These are phyloP conservation scores for Taurulus bubalis DNA, from an alignment of 2,113 vertebrate species.

Conservation along the genomic window DNA sequence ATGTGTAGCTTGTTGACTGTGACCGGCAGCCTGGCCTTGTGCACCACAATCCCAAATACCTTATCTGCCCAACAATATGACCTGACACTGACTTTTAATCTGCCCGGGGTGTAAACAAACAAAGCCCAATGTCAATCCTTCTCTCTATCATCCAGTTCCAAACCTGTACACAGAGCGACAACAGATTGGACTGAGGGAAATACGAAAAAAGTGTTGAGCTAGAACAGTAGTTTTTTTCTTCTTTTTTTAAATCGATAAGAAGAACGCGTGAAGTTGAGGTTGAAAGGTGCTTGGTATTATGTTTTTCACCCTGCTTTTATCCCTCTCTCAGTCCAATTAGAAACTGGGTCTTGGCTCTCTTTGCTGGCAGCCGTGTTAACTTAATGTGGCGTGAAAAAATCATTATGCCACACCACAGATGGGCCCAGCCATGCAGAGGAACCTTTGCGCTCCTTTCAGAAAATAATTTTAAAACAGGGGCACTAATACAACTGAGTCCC, in stretches of 20 bases:
- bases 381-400: slow-evolving; percentile 89
- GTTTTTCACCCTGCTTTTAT: slow-evolving; percentile 44
- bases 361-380: slow-evolving; percentile 84
- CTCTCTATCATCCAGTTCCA: background rate
- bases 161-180: slow-evolving; percentile 5
- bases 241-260: background rate
- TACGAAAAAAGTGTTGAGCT: background rate
- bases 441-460: slow-evolving; percentile 84
- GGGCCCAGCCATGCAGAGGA: slow-evolving; percentile 86
- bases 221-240: background rate
- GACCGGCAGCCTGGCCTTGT: slow-evolving; percentile 43
- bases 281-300: slow-evolving; percentile 47
- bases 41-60: slow-evolving; percentile 36
- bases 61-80: slow-evolving; percentile 47
- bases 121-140: background rate
- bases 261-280: slow-evolving; percentile 6
- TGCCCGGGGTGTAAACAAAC: slow-evolving; percentile 37
- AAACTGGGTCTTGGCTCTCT: slow-evolving; percentile 81
- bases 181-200: background rate
- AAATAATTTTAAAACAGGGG: slow-evolving; percentile 68
- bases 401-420: slow-evolving; percentile 89
- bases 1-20: slow-evolving; percentile 38
- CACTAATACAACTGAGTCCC: slow-evolving; percentile 63
- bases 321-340: slow-evolving; percentile 79
- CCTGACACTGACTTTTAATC: slow-evolving; percentile 46